A percentile compares a stretch with the other conserved stretches of the same genome.
These are phyloP conservation scores for Geococcyx californianus DNA, from an alignment of 2,113 vertebrate genomes.

Conservation along the genomic window DNA sequence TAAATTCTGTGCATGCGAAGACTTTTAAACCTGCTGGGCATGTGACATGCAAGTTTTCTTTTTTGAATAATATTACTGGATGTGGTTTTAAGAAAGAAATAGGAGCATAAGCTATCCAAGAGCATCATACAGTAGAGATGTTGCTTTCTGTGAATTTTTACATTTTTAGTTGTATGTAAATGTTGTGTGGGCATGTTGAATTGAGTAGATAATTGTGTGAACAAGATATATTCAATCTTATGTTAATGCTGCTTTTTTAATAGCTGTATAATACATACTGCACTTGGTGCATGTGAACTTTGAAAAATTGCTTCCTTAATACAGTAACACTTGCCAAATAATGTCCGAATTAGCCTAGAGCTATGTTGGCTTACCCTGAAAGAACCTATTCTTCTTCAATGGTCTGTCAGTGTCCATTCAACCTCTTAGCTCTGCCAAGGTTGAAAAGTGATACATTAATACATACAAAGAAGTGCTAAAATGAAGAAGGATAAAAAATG, in stretches of 20 bases:
- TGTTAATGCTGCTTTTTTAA: slow-evolving; percentile 14
- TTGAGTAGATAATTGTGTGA: neutral
- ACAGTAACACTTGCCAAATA: neutral
- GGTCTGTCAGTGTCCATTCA: neutral
- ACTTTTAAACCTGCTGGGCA: neutral
- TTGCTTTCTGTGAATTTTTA: slow-evolving; percentile 4
- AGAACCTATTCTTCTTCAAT: neutral
- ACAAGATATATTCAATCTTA: neutral
- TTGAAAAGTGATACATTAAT: neutral
- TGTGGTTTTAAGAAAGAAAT: neutral
- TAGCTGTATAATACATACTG: neutral
- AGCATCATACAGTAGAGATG: neutral
- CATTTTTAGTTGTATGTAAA: neutral
- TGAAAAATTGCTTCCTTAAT: slow-evolving; percentile 24
- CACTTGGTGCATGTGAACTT: slow-evolving; percentile 4
- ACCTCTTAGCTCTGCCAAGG: neutral
- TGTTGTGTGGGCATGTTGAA: slow-evolving; percentile 12
- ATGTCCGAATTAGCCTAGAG: neutral
- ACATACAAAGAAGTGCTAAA: neutral
- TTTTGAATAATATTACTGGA: neutral
- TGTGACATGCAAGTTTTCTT: neutral
- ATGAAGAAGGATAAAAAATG: neutral
- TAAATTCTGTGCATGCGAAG: slow-evolving; percentile 24
- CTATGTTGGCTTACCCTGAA: neutral
- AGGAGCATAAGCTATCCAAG: neutral